Evolutionary conservation across 2,888 invertebrate species (phyloP).

Genomic region (Ellobium chinense): DNA sequence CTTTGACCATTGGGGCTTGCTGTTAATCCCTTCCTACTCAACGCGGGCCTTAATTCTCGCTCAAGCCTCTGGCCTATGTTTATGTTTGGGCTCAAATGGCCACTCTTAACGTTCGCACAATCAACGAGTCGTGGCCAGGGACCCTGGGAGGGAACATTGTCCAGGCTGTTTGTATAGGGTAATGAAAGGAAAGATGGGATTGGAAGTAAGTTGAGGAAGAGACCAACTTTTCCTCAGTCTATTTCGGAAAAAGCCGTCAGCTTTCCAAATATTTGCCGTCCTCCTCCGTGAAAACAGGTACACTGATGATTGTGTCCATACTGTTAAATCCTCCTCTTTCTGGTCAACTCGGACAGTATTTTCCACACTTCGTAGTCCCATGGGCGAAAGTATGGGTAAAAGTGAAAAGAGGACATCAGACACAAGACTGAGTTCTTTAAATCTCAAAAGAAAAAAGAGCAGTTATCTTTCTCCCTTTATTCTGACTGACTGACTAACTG

Average conservation of each 20-base stretch:
- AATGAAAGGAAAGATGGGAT: conserved; percentile 9
- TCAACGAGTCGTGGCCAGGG: neutral
- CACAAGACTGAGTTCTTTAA: too few relatives aligned
- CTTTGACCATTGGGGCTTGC: neutral
- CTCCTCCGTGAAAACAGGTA: neutral
- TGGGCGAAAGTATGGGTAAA: too few relatives aligned
- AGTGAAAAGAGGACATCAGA: too few relatives aligned
- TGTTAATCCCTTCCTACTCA: neutral
- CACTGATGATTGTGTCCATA: neutral
- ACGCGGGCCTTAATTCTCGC: neutral
- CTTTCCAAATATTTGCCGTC: conserved; percentile 4
- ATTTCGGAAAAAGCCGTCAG: neutral
- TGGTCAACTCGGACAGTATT: too few relatives aligned
- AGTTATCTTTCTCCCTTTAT: too few relatives aligned
- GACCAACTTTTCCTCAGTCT: neutral
- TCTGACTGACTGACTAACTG: too few relatives aligned
- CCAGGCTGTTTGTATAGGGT: neutral
- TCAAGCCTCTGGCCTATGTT: neutral
- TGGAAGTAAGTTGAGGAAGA: neutral
- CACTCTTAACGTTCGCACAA: neutral
- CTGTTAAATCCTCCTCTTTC: neutral
- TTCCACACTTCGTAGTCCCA: too few relatives aligned
- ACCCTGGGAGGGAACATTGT: neutral
- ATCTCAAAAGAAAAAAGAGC: too few relatives aligned
- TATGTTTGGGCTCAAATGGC: conserved; percentile 15